A percentile compares a stretch with the other conserved stretches of the same genome.
Conservation (phyloP, 2,888 invertebrate genomes). For the Meiosimyza platycephala region DNA sequence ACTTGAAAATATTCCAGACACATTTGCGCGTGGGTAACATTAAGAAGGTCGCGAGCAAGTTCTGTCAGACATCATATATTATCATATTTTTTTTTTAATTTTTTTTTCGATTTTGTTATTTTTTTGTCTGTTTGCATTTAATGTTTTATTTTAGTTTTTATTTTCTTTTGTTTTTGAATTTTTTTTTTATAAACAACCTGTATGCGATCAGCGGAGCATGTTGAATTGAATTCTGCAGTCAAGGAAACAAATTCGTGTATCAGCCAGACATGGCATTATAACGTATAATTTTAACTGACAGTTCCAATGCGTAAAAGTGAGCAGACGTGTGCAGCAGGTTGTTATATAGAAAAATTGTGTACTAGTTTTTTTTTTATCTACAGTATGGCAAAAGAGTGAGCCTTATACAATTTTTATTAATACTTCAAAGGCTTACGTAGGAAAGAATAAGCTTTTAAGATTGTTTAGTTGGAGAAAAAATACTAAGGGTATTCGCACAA, state of each 20-base stretch:
- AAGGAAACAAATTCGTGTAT: slow-evolving; percentile 22
- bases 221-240: slow-evolving; percentile 8
- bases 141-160: too few species aligned
- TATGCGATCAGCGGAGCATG: slow-evolving; percentile 17
- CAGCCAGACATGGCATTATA: slow-evolving; percentile 15
- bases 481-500: too few species aligned
- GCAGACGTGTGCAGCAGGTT: slow-evolving; percentile 18
- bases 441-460: too few species aligned
- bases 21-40: slow-evolving; percentile 17
- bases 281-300: slow-evolving; percentile 20
- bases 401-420: too few species aligned
- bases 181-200: slow-evolving; percentile 2
- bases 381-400: too few species aligned
- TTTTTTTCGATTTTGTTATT: neutral
- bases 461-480: too few species aligned
- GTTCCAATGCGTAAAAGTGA: slow-evolving; percentile 15
- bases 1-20: slow-evolving; percentile 11
- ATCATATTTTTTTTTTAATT: slow-evolving; percentile 2
- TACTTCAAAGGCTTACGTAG: too few species aligned
- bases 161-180: neutral
- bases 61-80: slow-evolving; percentile 20
- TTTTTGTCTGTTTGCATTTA: too few species aligned
- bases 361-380: too few species aligned
- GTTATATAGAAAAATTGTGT: neutral
- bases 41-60: slow-evolving; percentile 20